Conservation (phyloP, 2,888 invertebrate species). For the Electrophaes corylata region DNA sequence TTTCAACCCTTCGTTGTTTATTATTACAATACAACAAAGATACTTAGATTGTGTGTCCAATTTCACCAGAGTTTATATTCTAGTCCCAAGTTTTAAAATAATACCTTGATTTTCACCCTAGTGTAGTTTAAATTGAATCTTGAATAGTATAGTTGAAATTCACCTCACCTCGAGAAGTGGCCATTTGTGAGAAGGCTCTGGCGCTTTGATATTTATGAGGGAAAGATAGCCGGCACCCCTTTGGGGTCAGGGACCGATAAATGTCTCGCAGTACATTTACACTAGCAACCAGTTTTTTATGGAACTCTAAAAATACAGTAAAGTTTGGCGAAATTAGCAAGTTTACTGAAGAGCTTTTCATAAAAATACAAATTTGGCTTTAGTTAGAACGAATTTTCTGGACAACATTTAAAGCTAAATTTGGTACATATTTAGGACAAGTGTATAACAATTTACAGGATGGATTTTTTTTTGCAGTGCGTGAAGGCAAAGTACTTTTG, state of each 20-base stretch:
- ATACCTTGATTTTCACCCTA: neutral
- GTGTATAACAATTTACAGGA: too few species aligned
- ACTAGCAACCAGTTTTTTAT: conserved; percentile 21
- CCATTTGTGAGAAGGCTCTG: conserved; percentile 12
- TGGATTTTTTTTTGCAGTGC: too few species aligned
- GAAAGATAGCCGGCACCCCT: conserved; percentile 17
- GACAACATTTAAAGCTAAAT: neutral
- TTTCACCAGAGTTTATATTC: conserved; percentile 7
- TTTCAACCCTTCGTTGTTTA: neutral
- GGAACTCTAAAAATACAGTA: conserved; percentile 9
- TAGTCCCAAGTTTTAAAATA: conserved; percentile 8
- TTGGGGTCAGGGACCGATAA: conserved; percentile 25
- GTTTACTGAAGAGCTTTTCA: conserved; percentile 2
- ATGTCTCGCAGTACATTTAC: conserved; percentile 26
- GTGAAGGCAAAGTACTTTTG: too few species aligned
- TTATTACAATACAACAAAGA: neutral
- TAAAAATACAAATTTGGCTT: neutral
- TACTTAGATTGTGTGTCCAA: neutral
- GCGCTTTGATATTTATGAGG: conserved; percentile 21
- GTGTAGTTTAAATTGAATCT: conserved; percentile 16
- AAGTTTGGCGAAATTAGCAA: conserved; percentile 9
- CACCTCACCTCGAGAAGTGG: conserved; percentile 7
- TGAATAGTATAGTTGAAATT: conserved; percentile 10
- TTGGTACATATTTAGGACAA: too few species aligned
- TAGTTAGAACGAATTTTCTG: neutral